Percentiles rank a stretch among this genome's conserved stretches.
phyloP scores from a whole-genome alignment of 2,888 invertebrate genomes.

The Drosophila quinaria region DNA sequence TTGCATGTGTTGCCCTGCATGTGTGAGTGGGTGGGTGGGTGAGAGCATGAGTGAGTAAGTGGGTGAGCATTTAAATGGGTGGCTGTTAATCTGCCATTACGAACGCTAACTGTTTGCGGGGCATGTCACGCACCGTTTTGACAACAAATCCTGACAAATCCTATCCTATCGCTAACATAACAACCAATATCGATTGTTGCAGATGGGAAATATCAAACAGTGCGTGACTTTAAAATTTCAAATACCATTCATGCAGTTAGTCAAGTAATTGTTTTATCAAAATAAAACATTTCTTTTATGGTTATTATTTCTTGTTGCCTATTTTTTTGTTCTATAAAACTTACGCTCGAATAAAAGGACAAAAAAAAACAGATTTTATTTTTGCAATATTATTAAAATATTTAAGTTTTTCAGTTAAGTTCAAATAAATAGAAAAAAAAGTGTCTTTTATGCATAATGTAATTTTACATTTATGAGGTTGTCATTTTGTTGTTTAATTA shows the following conservation, averaged over 20 bases:
- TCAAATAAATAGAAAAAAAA: too few species aligned
- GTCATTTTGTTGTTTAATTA: too few species aligned
- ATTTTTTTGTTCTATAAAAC: too few species aligned
- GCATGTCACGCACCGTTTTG: not conserved
- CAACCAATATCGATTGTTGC: slow-evolving; percentile 1
- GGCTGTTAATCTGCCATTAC: slow-evolving; percentile 12
- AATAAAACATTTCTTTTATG: too few species aligned
- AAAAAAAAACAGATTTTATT: too few species aligned
- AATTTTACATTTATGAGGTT: too few species aligned
- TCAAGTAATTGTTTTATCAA: not conserved
- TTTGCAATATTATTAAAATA: too few species aligned
- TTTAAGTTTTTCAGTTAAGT: too few species aligned
- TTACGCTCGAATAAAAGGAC: too few species aligned
- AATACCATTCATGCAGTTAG: not conserved
- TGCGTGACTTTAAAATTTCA: not conserved
- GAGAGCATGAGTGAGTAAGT: slow-evolving; percentile 3
- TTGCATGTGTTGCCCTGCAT: not conserved
- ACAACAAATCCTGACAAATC: slow-evolving; percentile 14
- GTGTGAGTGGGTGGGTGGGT: slow-evolving; percentile 6
- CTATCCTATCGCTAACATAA: slow-evolving; percentile 10
- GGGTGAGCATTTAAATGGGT: slow-evolving; percentile 2
- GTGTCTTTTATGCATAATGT: too few species aligned
- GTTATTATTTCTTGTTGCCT: too few species aligned
- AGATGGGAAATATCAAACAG: not conserved
- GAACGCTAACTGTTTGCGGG: slow-evolving; percentile 1